Base-by-base conservation (phyloP, 1,140 invertebrate species). In the Drosophila seguyi region DNA sequence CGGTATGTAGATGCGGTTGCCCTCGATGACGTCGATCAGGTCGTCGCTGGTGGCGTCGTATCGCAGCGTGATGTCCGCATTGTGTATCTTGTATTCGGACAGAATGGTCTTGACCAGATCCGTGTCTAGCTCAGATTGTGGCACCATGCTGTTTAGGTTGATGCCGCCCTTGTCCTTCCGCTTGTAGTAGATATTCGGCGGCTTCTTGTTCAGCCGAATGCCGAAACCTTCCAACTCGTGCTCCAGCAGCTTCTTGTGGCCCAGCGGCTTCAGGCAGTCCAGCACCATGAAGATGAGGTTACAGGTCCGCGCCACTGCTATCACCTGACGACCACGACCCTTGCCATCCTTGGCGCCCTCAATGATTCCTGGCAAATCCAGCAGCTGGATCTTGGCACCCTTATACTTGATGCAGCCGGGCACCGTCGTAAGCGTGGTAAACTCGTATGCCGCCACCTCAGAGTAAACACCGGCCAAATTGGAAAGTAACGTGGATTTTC, bases 381-480 rank as follows among this genome's bases (percentile, higher is more conserved):
- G 94, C 27, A 99, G 93, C 75, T 99, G 98, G 93, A 99, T 99
- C 95, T 99, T 99, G 71, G 99, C 99, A 75, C 99, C 99, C 94
- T 99, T 99, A 93, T 99, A 99, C 93, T 99, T 98, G 85, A 99
- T 99, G 92, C 99, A 99, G 50, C 99, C 99, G 57, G 99, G 99
- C 22, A 99, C 99, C 59, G 99, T 99, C 3, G 99, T 99, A 0
- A 99, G 94, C 1, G 99, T 99, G 66, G 99, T 99, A 92, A 99
- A 99, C 93, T 99, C 99, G 93, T 99, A 99, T 0, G 99, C 98
- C 36, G 99, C 99, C 20, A 99, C 99, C 94, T 99, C 99, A 3
- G 99, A 99, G 93, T 99, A 99, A 10, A 99, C 99, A 18, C 99
- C 99, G 65, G 99, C 99, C 63, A 99, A 93, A 81, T 98, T 99